A percentile compares a stretch with the other conserved stretches of the same genome.
phyloP scores from a whole-genome alignment of 2,113 vertebrate species.

The Phodopus roborovskii region DNA sequence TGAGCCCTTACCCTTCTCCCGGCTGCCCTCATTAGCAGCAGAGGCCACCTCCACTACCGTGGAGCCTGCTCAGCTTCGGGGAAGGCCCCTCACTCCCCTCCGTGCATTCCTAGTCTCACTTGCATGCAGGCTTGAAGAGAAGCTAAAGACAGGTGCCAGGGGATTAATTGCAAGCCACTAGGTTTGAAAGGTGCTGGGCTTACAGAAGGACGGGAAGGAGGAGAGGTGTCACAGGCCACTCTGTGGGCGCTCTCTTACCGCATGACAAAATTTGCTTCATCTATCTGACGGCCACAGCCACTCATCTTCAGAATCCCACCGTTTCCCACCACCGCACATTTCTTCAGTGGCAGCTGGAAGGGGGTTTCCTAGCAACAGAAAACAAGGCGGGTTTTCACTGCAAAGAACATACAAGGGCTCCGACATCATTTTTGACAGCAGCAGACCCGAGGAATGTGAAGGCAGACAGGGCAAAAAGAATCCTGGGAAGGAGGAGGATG shows the following conservation, averaged over 20 bases:
- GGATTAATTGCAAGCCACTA: conserved; percentile 58
- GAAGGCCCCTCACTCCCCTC: background rate
- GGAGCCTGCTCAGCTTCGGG: background rate
- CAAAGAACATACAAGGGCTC: conserved; percentile 76
- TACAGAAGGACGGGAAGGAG: background rate
- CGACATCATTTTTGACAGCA: conserved; percentile 77
- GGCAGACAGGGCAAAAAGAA: background rate
- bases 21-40: background rate
- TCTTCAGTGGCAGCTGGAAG: conserved; percentile 94
- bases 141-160: background rate
- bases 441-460: conserved; percentile 37
- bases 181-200: conserved; percentile 54
- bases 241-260: conserved; percentile 88
- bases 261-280: conserved; percentile 95
- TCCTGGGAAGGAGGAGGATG: background rate
- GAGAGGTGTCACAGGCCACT: conserved; percentile 50
- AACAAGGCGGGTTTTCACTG: conserved; percentile 84
- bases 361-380: conserved; percentile 93
- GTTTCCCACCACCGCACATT: conserved; percentile 97
- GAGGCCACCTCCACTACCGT: background rate
- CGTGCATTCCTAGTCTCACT: background rate
- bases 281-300: conserved; percentile 93
- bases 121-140: background rate
- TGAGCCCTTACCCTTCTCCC: background rate
- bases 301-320: conserved; percentile 96